Percentiles rank a stretch among this genome's conserved stretches.
Conservation (phyloP, 2,113 vertebrate genomes). For the Rattus rattus region DNA sequence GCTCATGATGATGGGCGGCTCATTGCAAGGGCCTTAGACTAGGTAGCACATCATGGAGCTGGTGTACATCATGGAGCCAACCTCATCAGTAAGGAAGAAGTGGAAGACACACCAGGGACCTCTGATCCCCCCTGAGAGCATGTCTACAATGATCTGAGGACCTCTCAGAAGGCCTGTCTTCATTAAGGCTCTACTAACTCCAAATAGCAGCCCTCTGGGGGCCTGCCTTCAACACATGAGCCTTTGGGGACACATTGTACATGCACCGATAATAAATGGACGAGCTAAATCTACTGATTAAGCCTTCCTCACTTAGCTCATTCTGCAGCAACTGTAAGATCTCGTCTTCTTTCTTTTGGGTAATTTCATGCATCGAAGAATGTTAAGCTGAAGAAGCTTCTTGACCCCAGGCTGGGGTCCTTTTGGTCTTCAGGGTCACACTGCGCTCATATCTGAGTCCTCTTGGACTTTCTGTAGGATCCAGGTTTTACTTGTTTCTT, state of each 20-base stretch:
- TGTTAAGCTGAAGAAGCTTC: neutral
- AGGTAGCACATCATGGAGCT: no score
- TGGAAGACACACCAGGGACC: neutral
- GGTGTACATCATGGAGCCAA: neutral
- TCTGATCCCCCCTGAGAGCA: neutral
- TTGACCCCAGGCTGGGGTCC: neutral
- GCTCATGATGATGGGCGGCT: neutral
- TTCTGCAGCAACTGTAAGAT: neutral
- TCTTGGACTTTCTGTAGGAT: neutral
- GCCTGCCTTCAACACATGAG: neutral
- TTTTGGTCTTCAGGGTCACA: fast-evolving
- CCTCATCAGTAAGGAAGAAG: neutral
- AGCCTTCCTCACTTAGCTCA: neutral
- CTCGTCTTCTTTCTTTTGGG: neutral
- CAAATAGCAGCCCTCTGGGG: neutral
- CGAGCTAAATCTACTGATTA: neutral
- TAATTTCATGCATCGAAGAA: neutral
- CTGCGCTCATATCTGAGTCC: neutral
- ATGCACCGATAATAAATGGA: neutral
- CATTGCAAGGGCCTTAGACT: neutral
- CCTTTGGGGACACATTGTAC: neutral
- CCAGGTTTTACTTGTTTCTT: neutral
- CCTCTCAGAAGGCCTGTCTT: neutral
- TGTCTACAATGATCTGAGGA: neutral
- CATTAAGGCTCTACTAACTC: neutral